Conservation (phyloP, 2,888 invertebrate species). For the Lasiommata megera region DNA sequence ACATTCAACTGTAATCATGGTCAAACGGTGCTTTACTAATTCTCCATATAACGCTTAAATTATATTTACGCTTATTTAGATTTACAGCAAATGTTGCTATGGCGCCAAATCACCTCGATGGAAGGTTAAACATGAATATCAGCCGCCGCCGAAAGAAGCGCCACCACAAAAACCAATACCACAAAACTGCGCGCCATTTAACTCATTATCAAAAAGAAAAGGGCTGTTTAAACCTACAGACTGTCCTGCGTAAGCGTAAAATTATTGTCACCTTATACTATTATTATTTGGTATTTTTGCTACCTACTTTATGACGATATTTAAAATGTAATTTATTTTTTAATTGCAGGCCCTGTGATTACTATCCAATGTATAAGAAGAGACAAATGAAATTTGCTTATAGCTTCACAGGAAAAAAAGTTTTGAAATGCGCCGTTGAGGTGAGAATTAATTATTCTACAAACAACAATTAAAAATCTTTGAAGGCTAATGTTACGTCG, state of each 20-base stretch:
- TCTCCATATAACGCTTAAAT: background rate
- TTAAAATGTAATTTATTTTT: background rate
- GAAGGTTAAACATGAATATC: conserved; percentile 60
- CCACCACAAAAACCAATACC: conserved; percentile 38
- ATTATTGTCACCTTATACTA: background rate
- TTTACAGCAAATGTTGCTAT: conserved; percentile 56
- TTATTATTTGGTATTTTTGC: background rate
- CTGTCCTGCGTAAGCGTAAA: conserved; percentile 61
- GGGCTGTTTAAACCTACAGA: conserved; percentile 48
- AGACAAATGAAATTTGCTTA: conserved; percentile 64
- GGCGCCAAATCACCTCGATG: conserved; percentile 64
- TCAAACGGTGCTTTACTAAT: no score
- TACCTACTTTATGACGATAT: background rate
- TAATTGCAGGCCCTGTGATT: conserved; percentile 61
- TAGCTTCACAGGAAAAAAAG: conserved; percentile 66
- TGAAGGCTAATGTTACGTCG: no score
- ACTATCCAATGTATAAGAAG: conserved; percentile 58
- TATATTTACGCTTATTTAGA: conserved; percentile 39
- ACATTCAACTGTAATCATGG: no score
- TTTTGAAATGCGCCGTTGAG: conserved; percentile 46
- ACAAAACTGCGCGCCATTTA: conserved; percentile 69
- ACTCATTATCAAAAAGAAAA: conserved; percentile 62
- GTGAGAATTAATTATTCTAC: no score
- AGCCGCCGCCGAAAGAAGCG: conserved; percentile 58
- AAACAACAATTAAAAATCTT: no score